phyloP scores from a whole-genome alignment of 2,797 vertebrate species.

The Phataginus tricuspis region DNA sequence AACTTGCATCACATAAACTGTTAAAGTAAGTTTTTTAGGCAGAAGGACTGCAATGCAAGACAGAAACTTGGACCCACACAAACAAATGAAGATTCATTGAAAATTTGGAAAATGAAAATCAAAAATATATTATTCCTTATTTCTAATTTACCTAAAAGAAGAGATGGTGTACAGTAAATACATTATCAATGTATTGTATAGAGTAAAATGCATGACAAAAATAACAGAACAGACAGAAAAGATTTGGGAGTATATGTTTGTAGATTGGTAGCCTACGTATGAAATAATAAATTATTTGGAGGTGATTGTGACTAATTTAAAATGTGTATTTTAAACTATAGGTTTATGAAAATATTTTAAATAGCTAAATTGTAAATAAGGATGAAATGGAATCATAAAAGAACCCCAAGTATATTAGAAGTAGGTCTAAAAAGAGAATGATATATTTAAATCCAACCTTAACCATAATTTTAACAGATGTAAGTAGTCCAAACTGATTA shows the following conservation, averaged over 20 bases:
- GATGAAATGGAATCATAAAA: not conserved
- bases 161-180: not conserved
- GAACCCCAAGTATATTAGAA: not conserved
- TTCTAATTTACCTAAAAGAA: not conserved
- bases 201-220: not conserved
- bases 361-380: not conserved
- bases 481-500: not conserved
- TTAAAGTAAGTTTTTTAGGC: not conserved
- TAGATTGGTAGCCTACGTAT: not conserved
- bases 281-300: not conserved
- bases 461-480: not conserved
- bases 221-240: not conserved
- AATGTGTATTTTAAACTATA: not conserved
- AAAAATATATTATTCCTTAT: not conserved
- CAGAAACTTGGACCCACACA: not conserved
- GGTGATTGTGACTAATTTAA: not conserved
- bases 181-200: not conserved
- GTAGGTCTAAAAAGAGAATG: not conserved
- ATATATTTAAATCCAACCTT: not conserved
- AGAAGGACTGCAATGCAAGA: not conserved
- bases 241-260: not conserved
- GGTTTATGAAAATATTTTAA: not conserved
- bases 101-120: not conserved
- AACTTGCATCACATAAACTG: not conserved
- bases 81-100: not conserved